Evolutionary conservation across 2,888 invertebrate species (phyloP), one percentile per base, ranked within the genome.

Genomic region (Arctia plantaginis): DNA sequence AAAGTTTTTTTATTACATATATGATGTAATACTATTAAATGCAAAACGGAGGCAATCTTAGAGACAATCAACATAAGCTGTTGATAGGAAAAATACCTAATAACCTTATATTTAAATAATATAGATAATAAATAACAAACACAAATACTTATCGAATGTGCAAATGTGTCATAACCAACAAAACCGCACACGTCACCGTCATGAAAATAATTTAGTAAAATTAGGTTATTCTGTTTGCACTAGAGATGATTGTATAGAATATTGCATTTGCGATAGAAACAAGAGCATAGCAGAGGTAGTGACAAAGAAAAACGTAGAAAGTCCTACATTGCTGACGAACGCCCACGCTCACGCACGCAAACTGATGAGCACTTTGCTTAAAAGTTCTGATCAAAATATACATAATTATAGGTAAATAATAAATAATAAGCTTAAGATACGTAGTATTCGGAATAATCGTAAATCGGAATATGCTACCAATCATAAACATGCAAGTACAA

Each of bases 181-280:
- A 10, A n/a, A 8, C 35, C 3, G 35, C 55, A n/a, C 10, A 2
- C 10, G 23, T 10, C 55, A n/a, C 20, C 20, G 20, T 55, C 55
- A 55, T n/a, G n/a, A 55, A 55, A 55, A 55, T 10, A 23, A 55
- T 55, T 55, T 55, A n/a, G n/a, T 12, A 55, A n/a, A 55, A 59
- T 13, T n/a, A 27, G 59, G n/a, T 27, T 59, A 59, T 59, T 59
- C 12, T 59, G 27, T 27, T 59, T 27, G 59, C 13, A 12, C n/a
- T 27, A 10, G 1, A 59, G 27, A 13, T 59, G 27, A 59, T 27
- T 27, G 27, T 12, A 59, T n/a, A 10, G n/a, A 59, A 59, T 59
- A 59, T 59, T 59, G 59, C 59, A 27, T 27, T 59, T 59, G 59
- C n/a, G 55, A n/a, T 55, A 55, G 23, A n/a, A 55, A n/a, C n/a